These are phyloP conservation scores for Vollenhovia emeryi DNA, from an alignment of 1,140 invertebrate genomes.

Conservation along the genomic window DNA sequence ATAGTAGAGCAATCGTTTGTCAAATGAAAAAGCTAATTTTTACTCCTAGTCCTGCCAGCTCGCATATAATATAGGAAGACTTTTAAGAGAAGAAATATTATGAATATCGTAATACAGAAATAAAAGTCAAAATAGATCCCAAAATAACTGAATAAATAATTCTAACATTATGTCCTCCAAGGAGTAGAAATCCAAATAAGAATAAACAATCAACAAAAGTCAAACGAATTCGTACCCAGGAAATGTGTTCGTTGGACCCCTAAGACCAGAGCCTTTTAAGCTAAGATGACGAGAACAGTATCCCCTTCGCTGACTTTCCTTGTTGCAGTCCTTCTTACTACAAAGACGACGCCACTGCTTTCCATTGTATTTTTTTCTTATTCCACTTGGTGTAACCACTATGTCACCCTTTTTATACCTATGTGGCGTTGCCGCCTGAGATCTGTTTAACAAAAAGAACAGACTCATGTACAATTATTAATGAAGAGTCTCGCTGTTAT, in stretches of 20 bases:
- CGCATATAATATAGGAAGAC: not conserved
- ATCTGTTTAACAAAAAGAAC: slow-evolving; percentile 85
- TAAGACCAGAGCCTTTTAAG: slow-evolving; percentile 90
- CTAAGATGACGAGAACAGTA: slow-evolving; percentile 98
- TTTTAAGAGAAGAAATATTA: not conserved
- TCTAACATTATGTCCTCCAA: not conserved
- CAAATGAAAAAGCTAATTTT: not conserved
- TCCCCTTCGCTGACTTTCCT: slow-evolving; percentile 98
- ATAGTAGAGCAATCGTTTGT: not conserved
- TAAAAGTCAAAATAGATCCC: not conserved
- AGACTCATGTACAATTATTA: not conserved
- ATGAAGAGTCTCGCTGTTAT: not conserved
- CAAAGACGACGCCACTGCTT: slow-evolving; percentile 99
- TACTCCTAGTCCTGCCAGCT: not conserved
- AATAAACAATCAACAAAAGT: slow-evolving; percentile 53
- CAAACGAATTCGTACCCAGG: slow-evolving; percentile 80
- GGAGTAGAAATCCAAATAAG: not conserved
- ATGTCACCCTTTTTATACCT: slow-evolving; percentile 99
- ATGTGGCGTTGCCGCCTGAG: slow-evolving; percentile 96
- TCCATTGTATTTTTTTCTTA: slow-evolving; percentile 99
- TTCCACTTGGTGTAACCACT: slow-evolving; percentile 97
- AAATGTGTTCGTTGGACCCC: slow-evolving; percentile 85
- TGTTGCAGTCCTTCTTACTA: slow-evolving; percentile 97
- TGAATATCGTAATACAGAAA: not conserved
- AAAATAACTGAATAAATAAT: not conserved